A percentile compares a stretch with the other conserved stretches of the same genome.
Conservation (phyloP, 2,797 vertebrate species). For the Phoebastria nigripes region DNA sequence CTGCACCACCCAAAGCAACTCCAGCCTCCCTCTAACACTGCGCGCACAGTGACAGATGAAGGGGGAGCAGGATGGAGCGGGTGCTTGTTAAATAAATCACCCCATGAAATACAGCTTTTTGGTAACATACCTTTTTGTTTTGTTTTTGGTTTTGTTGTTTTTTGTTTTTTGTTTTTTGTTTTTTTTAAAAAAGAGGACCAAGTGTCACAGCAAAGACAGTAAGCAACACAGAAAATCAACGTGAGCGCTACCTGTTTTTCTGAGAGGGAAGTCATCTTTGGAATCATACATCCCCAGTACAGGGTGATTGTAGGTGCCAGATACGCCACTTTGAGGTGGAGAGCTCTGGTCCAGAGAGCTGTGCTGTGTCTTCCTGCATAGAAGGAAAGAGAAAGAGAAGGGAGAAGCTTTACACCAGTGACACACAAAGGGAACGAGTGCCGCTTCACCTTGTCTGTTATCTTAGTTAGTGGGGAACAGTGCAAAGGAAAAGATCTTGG, state of each 20-base stretch:
- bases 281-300: constrained; percentile 93
- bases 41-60: not conserved
- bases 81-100: not conserved
- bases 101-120: not conserved
- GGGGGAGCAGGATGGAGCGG: not conserved
- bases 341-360: constrained; percentile 98
- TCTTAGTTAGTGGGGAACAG: not conserved
- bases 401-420: not conserved
- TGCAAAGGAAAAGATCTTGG: not conserved
- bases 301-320: constrained; percentile 88
- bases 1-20: not conserved
- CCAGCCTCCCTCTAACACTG: not conserved
- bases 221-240: not conserved
- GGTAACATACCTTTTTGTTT: not conserved
- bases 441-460: not conserved
- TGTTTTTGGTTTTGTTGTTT: too few relatives aligned
- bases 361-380: constrained; percentile 93
- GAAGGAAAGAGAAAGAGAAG: not conserved
- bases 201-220: not conserved
- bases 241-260: constrained; percentile 88
- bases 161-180: too few relatives aligned
- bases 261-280: constrained; percentile 96
- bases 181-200: not conserved
- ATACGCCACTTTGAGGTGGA: constrained; percentile 90
- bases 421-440: fast-evolving